Conservation (phyloP, 2,113 vertebrate species). For the Suncus etruscus region DNA sequence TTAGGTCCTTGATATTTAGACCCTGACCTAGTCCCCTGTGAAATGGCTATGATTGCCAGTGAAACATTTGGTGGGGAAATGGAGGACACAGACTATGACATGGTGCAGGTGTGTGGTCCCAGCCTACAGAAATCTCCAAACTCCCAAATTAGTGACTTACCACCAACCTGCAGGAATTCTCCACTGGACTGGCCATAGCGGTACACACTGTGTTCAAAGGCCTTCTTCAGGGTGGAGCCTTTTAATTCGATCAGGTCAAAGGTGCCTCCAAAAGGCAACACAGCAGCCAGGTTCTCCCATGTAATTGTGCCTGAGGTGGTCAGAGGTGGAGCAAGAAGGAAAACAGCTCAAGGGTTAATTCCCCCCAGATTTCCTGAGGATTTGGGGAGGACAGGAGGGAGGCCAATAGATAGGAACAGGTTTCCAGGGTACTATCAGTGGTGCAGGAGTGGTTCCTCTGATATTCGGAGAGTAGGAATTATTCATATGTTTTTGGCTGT, state of each 20-base stretch:
- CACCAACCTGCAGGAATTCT: slow-evolving; percentile 96
- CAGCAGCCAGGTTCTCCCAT: slow-evolving; percentile 92
- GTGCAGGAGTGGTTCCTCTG: background rate
- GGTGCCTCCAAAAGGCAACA: slow-evolving; percentile 95
- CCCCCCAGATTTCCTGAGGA: background rate
- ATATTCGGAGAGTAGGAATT: background rate
- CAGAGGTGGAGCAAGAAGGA: background rate
- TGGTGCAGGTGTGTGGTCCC: background rate
- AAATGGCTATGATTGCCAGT: background rate
- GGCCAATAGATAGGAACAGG: no score
- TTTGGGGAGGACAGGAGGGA: background rate
- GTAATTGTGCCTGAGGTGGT: slow-evolving; percentile 91
- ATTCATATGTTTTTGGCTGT: background rate
- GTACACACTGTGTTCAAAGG: slow-evolving; percentile 93
- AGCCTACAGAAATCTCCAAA: background rate
- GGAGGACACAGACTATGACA: background rate
- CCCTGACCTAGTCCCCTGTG: background rate
- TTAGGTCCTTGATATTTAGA: background rate
- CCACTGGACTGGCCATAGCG: slow-evolving; percentile 90
- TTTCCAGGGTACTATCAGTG: background rate
- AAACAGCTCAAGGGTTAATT: background rate
- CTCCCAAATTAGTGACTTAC: slow-evolving; percentile 81
- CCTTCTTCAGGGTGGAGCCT: slow-evolving; percentile 92
- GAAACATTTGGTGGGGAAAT: background rate
- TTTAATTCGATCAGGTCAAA: slow-evolving; percentile 92